Conservation (phyloP, 2,113 vertebrate genomes). For the Hippocampus barbouri region DNA sequence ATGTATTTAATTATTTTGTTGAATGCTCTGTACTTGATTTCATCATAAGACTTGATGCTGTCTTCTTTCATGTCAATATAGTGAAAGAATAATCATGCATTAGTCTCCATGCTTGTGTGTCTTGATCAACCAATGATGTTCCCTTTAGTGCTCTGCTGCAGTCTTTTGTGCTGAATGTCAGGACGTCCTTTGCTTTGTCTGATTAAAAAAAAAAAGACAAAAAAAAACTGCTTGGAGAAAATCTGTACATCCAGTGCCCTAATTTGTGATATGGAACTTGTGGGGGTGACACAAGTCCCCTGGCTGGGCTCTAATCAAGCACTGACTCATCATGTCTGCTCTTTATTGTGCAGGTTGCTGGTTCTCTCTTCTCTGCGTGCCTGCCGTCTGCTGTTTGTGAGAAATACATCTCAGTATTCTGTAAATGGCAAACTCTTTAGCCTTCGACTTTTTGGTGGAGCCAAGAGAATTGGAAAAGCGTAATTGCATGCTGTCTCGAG, state of each 20-base stretch:
- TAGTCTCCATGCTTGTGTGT: constrained; percentile 46
- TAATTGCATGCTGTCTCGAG: constrained; percentile 26
- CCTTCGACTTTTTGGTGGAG: constrained; percentile 4
- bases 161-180: constrained; percentile 28
- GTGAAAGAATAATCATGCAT: constrained; percentile 43
- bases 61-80: neutral
- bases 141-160: constrained; percentile 24
- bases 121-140: constrained; percentile 54
- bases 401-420: constrained; percentile 13
- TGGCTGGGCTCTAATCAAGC: constrained; percentile 47
- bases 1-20: neutral
- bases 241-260: constrained; percentile 47
- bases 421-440: constrained; percentile 27
- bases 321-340: constrained; percentile 35
- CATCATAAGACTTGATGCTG: neutral
- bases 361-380: constrained; percentile 16
- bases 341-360: constrained; percentile 33
- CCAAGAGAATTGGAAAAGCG: constrained; percentile 21
- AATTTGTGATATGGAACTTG: constrained; percentile 43
- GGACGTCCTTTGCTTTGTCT: constrained; percentile 33
- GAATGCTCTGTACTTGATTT: neutral
- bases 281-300: constrained; percentile 28
- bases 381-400: constrained; percentile 8
- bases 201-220: constrained; percentile 23
- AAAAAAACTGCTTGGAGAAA: constrained; percentile 29